These are phyloP conservation scores for Macroglossus sobrinus DNA, from an alignment of 2,113 vertebrate genomes.

Conservation along the genomic window DNA sequence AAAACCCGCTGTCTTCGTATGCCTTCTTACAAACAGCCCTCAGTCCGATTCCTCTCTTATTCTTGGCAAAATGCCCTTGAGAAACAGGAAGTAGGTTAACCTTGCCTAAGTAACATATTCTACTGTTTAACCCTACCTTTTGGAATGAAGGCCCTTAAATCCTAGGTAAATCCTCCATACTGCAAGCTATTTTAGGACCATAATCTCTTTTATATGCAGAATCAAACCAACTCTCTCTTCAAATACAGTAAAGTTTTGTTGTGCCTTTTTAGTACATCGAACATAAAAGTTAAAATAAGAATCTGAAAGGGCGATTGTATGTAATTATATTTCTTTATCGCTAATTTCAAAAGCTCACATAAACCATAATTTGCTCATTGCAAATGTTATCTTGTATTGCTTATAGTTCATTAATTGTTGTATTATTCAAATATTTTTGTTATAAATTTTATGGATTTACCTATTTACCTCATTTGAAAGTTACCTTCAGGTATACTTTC, in stretches of 20 bases:
- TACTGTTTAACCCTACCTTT: conserved; percentile 70
- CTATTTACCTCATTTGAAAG: conserved; percentile 17
- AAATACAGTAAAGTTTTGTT: conserved; percentile 54
- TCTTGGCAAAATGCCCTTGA: conserved; percentile 52
- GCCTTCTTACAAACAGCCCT: conserved; percentile 11
- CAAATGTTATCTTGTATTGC: neutral
- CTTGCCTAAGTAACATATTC: conserved; percentile 58
- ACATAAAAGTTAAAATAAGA: conserved; percentile 57
- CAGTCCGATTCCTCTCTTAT: neutral
- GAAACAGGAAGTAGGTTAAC: conserved; percentile 48
- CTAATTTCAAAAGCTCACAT: conserved; percentile 47
- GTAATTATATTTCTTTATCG: conserved; percentile 28
- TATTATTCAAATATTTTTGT: conserved; percentile 26
- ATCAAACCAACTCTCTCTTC: conserved; percentile 59
- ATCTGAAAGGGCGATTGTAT: neutral
- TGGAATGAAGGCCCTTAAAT: conserved; percentile 61
- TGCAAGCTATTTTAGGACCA: conserved; percentile 39
- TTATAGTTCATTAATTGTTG: conserved; percentile 38
- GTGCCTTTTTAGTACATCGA: conserved; percentile 45
- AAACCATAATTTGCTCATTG: conserved; percentile 45
- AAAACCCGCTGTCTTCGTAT: neutral
- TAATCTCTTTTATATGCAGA: conserved; percentile 54
- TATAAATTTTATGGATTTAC: conserved; percentile 12
- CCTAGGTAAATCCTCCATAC: conserved; percentile 59
- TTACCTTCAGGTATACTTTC: neutral